These are phyloP conservation scores for Saguinus imperator DNA, from an alignment of 2,113 vertebrate genomes.

Conservation along the genomic window DNA sequence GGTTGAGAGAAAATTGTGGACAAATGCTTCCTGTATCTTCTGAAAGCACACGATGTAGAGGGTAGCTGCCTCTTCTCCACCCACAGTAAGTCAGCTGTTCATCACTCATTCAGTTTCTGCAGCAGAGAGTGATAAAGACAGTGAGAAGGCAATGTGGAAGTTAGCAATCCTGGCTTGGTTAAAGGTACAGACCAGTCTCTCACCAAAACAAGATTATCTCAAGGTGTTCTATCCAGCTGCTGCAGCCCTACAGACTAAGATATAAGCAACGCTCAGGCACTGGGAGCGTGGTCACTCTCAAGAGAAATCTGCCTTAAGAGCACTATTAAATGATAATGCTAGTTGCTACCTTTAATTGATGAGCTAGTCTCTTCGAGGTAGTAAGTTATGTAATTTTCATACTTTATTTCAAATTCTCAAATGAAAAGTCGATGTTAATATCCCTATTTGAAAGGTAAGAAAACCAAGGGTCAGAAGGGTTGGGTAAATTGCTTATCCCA, in stretches of 20 bases:
- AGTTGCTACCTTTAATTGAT: not conserved
- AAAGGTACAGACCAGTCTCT: not conserved
- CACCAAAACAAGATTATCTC: not conserved
- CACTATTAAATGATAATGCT: not conserved
- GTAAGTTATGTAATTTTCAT: not conserved
- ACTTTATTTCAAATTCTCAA: not conserved
- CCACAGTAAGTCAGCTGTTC: not conserved
- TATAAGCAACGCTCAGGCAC: not conserved
- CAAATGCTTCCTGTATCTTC: not conserved
- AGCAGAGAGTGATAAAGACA: not conserved
- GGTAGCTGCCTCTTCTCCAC: not conserved
- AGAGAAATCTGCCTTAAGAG: not conserved
- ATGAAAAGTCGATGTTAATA: not conserved
- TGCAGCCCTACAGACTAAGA: not conserved
- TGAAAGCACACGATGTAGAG: not conserved
- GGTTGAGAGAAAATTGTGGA: not conserved
- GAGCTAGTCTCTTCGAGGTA: not conserved
- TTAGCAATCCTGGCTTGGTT: not conserved
- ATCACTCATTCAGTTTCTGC: not conserved
- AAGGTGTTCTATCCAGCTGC: not conserved
- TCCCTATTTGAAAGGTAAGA: not conserved
- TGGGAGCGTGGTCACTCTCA: not conserved
- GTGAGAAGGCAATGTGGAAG: not conserved
- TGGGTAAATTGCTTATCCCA: not conserved
- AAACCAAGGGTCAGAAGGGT: not conserved